These are phyloP conservation scores for Abrostola triplasia DNA, from an alignment of 2,888 invertebrate genomes.

Conservation along the genomic window DNA sequence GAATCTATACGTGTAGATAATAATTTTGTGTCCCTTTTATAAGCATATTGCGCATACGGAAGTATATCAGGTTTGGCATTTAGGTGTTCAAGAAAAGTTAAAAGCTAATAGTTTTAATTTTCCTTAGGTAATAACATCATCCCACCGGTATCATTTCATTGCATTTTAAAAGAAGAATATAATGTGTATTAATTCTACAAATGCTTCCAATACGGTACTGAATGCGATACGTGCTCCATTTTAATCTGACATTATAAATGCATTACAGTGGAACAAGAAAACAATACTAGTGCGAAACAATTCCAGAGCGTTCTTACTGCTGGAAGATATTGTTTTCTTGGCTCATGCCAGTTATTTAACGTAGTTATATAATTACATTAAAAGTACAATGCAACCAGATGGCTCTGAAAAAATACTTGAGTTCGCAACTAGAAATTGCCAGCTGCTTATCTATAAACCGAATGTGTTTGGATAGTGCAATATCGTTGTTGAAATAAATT, in stretches of 20 bases:
- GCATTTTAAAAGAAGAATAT: background rate
- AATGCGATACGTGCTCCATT: background rate
- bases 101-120: no score
- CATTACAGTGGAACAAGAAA: background rate
- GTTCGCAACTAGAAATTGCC: background rate
- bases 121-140: no score
- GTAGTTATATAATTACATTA: conserved; percentile 4
- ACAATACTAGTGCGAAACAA: background rate
- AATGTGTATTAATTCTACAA: background rate
- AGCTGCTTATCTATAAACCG: background rate
- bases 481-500: background rate
- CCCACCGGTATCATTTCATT: no score
- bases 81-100: no score
- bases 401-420: background rate
- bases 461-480: background rate
- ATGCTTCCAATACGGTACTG: background rate
- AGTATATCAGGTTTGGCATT: no score
- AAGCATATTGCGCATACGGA: no score
- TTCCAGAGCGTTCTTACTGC: background rate
- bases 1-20: no score
- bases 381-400: conserved; percentile 1
- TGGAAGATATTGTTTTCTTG: conserved; percentile 4
- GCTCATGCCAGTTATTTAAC: background rate
- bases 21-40: no score
- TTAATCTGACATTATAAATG: conserved; percentile 3